Evolutionary conservation across 2,797 vertebrate genomes (phyloP).

Genomic region (Peromyscus attwateri): DNA sequence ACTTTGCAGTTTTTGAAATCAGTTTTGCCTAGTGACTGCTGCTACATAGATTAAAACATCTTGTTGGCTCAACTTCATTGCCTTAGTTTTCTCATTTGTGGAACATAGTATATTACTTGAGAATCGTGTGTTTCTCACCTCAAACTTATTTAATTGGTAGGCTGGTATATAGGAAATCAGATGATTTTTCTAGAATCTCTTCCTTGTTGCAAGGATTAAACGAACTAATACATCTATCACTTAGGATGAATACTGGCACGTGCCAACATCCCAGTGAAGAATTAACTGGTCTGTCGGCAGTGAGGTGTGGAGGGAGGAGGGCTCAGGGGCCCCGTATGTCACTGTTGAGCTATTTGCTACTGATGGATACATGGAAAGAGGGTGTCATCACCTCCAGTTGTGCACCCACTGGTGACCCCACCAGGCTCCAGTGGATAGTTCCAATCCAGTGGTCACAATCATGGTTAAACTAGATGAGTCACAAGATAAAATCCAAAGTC

Average conservation of each 20-base stretch:
- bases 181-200: slow-evolving; percentile 14
- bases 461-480: not conserved
- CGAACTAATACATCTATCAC: not conserved
- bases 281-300: not conserved
- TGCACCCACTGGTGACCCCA: not conserved
- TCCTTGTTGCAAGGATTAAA: not conserved
- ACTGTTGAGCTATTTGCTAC: not conserved
- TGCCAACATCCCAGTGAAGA: not conserved
- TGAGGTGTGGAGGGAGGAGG: not conserved
- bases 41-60: not conserved
- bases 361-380: not conserved
- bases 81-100: not conserved
- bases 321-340: too few relatives aligned
- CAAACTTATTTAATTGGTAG: not conserved
- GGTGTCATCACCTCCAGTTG: not conserved
- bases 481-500: not conserved
- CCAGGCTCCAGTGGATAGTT: not conserved
- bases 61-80: not conserved
- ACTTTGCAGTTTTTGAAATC: not conserved
- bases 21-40: not conserved
- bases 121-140: not conserved
- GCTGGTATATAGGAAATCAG: not conserved
- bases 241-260: not conserved
- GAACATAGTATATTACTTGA: not conserved
- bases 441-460: not conserved